A percentile compares a stretch with the other conserved stretches of the same genome.
Conservation (phyloP, 2,888 invertebrate species). For the Phanerotoma sp. region DNA sequence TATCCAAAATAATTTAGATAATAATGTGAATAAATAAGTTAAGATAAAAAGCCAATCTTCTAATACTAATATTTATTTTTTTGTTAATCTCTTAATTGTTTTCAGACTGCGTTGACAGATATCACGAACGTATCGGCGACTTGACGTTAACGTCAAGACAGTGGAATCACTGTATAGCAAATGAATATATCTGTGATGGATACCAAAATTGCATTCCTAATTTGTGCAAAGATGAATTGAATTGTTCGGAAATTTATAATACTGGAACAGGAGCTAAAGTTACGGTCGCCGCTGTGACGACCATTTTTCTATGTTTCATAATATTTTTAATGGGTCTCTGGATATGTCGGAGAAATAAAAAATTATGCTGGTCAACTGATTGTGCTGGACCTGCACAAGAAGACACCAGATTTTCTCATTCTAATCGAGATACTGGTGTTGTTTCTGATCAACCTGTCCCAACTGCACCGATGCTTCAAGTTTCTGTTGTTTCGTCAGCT, state of each 20-base stretch:
- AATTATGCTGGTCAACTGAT: constrained; percentile 59
- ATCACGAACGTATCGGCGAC: constrained; percentile 38
- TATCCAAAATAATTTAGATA: constrained; percentile 17
- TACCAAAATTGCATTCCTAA: constrained; percentile 58
- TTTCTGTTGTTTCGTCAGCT: constrained; percentile 49
- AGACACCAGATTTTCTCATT: constrained; percentile 36
- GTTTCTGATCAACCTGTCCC: constrained; percentile 44
- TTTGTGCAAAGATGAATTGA: constrained; percentile 57
- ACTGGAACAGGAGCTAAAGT: constrained; percentile 55
- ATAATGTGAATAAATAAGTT: not conserved
- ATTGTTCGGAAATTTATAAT: constrained; percentile 47
- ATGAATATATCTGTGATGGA: constrained; percentile 57
- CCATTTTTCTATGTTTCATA: constrained; percentile 58
- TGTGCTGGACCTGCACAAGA: constrained; percentile 52
- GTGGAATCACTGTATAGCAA: constrained; percentile 54
- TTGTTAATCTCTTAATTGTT: not conserved
- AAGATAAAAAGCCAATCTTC: too few species aligned
- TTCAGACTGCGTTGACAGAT: not conserved
- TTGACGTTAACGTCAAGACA: constrained; percentile 9
- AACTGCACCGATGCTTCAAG: constrained; percentile 53
- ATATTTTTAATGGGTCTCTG: constrained; percentile 59
- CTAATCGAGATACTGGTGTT: constrained; percentile 38
- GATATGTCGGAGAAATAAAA: constrained; percentile 58
- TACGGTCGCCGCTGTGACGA: constrained; percentile 59
- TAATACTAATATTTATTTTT: not conserved